Evolutionary conservation across 2,113 vertebrate genomes (phyloP).

Genomic region (Tragelaphus scriptus): DNA sequence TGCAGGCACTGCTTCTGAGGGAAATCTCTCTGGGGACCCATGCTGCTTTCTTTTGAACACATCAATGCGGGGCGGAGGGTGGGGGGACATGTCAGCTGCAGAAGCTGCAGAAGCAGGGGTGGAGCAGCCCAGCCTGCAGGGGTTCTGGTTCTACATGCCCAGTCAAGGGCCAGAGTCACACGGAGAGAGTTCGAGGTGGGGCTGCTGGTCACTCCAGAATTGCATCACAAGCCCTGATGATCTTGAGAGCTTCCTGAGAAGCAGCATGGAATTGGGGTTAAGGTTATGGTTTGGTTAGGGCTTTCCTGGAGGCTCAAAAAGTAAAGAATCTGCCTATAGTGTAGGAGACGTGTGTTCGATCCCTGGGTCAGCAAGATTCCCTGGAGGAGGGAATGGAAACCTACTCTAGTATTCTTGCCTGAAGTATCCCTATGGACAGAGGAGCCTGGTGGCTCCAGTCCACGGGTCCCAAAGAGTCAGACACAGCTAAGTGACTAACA

Average conservation of each 20-base stretch:
- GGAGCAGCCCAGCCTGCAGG: background rate
- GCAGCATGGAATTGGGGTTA: background rate
- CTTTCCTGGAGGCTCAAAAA: background rate
- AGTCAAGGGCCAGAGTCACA: background rate
- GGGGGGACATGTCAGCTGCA: background rate
- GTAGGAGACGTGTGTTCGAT: fast-evolving
- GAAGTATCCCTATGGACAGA: background rate
- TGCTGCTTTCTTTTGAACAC: background rate
- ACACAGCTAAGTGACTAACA: background rate
- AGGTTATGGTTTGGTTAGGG: background rate
- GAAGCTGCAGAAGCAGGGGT: background rate
- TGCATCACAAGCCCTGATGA: background rate
- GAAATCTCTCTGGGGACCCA: background rate
- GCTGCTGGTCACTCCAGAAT: background rate
- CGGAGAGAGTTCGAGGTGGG: background rate
- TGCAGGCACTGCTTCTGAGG: background rate
- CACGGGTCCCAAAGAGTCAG: fast-evolving
- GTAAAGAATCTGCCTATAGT: background rate
- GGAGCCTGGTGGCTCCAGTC: background rate
- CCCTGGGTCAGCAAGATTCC: background rate
- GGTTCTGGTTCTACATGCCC: background rate
- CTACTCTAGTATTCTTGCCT: background rate
- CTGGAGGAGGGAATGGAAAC: background rate
- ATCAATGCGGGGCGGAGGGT: background rate
- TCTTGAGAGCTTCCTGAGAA: background rate